A percentile compares a stretch with the other conserved stretches of the same genome.
phyloP scores from a whole-genome alignment of 2,113 vertebrate genomes.

The Chionis minor region DNA sequence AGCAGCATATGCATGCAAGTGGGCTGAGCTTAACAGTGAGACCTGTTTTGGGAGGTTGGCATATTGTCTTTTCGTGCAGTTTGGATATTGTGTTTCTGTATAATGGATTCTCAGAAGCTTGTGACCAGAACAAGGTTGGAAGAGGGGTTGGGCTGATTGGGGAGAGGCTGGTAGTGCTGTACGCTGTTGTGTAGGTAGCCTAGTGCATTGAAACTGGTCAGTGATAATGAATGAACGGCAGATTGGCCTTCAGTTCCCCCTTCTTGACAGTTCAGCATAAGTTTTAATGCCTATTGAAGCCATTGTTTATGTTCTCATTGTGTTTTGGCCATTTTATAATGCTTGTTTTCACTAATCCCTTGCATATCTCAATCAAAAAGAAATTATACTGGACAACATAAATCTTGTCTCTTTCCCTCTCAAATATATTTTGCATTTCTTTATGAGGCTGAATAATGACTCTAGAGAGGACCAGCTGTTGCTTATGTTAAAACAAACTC shows the following conservation, averaged over 20 bases:
- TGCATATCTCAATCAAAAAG: not conserved
- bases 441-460: constrained; percentile 16
- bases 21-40: rapidly evolving
- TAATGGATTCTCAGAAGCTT: not conserved
- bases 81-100: not conserved
- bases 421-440: not conserved
- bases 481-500: constrained; percentile 28
- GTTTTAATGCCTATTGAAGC: not conserved
- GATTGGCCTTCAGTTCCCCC: not conserved
- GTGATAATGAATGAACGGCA: not conserved
- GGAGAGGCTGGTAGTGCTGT: not conserved
- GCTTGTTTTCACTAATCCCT: not conserved
- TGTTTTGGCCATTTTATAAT: not conserved
- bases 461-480: constrained; percentile 26
- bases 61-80: not conserved
- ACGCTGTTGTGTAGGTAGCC: not conserved
- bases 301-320: not conserved
- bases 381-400: not conserved
- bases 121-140: not conserved
- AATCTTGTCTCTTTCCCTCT: not conserved
- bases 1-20: rapidly evolving
- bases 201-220: not conserved
- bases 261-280: not conserved
- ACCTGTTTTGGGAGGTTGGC: not conserved
- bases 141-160: not conserved